Evolutionary conservation across 2,113 vertebrate species (phyloP).

Genomic region (Prochilodus magdalenae): DNA sequence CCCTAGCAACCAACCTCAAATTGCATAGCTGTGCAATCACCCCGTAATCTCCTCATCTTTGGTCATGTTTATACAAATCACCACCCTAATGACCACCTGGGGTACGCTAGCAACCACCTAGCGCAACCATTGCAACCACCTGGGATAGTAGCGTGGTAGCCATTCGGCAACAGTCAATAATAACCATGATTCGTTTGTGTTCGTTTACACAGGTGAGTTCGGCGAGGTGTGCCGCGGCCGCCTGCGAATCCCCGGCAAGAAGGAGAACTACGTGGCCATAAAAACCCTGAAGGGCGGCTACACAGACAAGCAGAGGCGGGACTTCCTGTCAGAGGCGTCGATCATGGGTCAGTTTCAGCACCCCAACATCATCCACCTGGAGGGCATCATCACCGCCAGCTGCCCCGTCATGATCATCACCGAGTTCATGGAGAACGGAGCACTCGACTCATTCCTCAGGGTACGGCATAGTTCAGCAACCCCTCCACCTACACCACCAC

Average conservation of each 20-base stretch:
- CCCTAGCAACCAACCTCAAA: no score
- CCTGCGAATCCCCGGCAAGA: slow-evolving; percentile 78
- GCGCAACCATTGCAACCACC: no score
- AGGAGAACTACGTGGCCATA: slow-evolving; percentile 83
- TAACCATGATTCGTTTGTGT: not conserved
- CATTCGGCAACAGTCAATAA: no score
- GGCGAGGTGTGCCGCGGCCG: slow-evolving; percentile 82
- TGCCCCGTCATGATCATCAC: slow-evolving; percentile 85
- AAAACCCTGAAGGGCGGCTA: slow-evolving; percentile 83
- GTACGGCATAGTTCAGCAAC: slow-evolving; percentile 52
- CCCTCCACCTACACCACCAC: no score
- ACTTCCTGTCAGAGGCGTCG: slow-evolving; percentile 81
- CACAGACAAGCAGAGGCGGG: slow-evolving; percentile 81
- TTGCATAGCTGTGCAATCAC: no score
- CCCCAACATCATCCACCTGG: slow-evolving; percentile 83
- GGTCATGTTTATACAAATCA: no score
- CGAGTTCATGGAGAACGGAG: slow-evolving; percentile 83
- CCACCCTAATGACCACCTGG: no score
- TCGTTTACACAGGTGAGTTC: slow-evolving; percentile 73
- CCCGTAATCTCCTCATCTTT: no score
- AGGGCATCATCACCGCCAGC: slow-evolving; percentile 83
- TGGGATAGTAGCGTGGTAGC: no score
- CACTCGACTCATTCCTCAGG: slow-evolving; percentile 80
- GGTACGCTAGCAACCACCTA: no score
- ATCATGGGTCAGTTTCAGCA: slow-evolving; percentile 87